Conservation (phyloP, 2,797 vertebrate genomes). For the Cygnus olor region DNA sequence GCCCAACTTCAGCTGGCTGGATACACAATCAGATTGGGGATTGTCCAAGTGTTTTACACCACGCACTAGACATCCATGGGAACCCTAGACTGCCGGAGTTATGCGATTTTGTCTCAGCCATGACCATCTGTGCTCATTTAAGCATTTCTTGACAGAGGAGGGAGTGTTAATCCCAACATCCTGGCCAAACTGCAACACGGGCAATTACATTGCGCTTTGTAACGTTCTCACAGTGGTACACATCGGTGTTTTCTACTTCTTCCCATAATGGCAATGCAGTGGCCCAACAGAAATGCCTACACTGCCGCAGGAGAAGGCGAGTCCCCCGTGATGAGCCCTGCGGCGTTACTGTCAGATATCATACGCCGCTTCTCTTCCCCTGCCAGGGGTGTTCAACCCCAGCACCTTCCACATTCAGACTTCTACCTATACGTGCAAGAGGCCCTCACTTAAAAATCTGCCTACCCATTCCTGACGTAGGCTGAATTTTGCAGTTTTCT, state of each 20-base stretch:
- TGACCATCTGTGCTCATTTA: constrained; percentile 63
- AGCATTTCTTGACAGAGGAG: constrained; percentile 45
- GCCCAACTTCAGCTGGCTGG: constrained; percentile 36
- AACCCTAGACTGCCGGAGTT: not conserved
- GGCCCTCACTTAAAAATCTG: not conserved
- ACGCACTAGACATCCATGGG: constrained; percentile 22
- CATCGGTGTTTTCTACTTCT: not conserved
- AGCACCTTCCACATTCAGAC: rapidly evolving
- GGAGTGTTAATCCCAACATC: constrained; percentile 31
- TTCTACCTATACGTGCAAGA: not conserved
- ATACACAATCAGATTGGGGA: constrained; percentile 20
- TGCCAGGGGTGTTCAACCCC: not conserved
- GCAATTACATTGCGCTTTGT: not conserved
- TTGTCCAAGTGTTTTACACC: constrained; percentile 55
- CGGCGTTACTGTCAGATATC: not conserved
- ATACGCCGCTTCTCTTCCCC: rapidly evolving
- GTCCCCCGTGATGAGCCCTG: not conserved
- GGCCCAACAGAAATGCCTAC: not conserved
- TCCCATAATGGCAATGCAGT: not conserved
- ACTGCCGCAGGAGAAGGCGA: not conserved
- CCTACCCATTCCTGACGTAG: not conserved
- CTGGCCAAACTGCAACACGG: not conserved
- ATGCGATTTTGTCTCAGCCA: not conserved
- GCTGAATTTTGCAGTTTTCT: not conserved
- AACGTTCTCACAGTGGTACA: not conserved